Base-by-base conservation (phyloP, 35 echinoderm and acorn worm species). In the Lytechinus variegatus region DNA sequence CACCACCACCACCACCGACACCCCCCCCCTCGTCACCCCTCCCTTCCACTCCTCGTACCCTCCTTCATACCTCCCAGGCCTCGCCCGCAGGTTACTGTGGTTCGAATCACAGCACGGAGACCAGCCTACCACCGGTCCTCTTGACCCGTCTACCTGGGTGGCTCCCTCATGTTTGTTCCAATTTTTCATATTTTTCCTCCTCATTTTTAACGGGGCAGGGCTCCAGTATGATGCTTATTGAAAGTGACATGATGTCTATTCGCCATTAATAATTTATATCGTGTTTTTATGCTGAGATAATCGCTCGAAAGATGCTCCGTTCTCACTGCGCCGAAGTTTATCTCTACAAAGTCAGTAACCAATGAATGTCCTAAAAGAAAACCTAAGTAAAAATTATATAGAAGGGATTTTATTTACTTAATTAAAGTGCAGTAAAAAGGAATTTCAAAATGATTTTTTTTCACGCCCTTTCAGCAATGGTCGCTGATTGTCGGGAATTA, bases 111-210 rank as follows among this genome's bases (percentile, higher is more conserved):
- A 90, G 88, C 88, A 90, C 88, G 88, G 28, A 90, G 28, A 44
- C 10, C 52, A 13, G 5, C 88, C 52, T 28, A 6, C 16, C 52
- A 12, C 52, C 29, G 52, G 16, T 54, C 88, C 88, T 28, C 16
- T 11, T 90, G 52, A 54, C 88, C 52, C 52, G 13, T 52, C 88
- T 90, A 52, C 88, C 88, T 90, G 88, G 88, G 88, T 90, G 88
- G 88, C 88, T 52, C 12, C 29, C 8, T 90, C 88, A 14, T 90
- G 88, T 90, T 90, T 90, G 88, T 90, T 90, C 88, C 88, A 90
- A 52, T 52, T 90, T 90, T 90, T 90, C 29, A 52, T 90, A 54
- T 90, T 90, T 90, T 90, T 52, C 88, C 52, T 52, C 52, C 88
- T 90, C 12, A 52, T 54, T 52, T 90, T 54, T 52, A 90, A 54